Evolutionary conservation across 2,888 invertebrate species (phyloP).

Genomic region (Polyploca ridens): DNA sequence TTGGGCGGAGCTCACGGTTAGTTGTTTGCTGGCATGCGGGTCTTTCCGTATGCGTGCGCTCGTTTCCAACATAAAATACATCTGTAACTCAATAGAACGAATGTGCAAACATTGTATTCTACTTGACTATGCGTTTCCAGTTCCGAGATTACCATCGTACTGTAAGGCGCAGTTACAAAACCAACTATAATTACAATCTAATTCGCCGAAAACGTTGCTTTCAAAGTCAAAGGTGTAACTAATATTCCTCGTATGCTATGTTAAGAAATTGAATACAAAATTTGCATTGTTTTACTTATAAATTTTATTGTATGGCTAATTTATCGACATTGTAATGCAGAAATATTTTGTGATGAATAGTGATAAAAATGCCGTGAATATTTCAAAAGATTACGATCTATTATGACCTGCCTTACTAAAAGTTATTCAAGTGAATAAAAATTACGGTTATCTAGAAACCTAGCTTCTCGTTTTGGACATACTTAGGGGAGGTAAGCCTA

Average conservation of each 20-base stretch:
- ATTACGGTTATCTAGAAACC: background rate
- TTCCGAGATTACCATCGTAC: conserved; percentile 21
- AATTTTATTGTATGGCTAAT: background rate
- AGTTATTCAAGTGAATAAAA: background rate
- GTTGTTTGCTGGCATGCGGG: conserved; percentile 52
- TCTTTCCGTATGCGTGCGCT: conserved; percentile 64
- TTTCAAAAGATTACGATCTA: background rate
- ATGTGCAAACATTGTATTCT: conserved; percentile 15
- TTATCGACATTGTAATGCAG: conserved; percentile 17
- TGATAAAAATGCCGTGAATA: conserved; percentile 12
- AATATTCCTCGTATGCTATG: conserved; percentile 39
- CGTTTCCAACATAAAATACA: conserved; percentile 47
- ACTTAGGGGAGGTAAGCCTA: too few species aligned
- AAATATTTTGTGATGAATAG: conserved; percentile 19
- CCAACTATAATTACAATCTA: conserved; percentile 30
- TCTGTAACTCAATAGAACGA: conserved; percentile 39
- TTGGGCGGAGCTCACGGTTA: conserved; percentile 56
- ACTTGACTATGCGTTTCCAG: background rate
- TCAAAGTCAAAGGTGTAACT: conserved; percentile 39
- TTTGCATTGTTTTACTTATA: background rate
- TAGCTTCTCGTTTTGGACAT: background rate
- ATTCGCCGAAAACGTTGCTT: conserved; percentile 29
- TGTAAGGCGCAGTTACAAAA: conserved; percentile 27
- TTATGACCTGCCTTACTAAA: too few species aligned
- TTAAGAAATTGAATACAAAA: background rate